Evolutionary conservation across 2,888 invertebrate genomes (phyloP), one percentile per base, ranked within the genome.

Genomic region (Callyntrura sp.): DNA sequence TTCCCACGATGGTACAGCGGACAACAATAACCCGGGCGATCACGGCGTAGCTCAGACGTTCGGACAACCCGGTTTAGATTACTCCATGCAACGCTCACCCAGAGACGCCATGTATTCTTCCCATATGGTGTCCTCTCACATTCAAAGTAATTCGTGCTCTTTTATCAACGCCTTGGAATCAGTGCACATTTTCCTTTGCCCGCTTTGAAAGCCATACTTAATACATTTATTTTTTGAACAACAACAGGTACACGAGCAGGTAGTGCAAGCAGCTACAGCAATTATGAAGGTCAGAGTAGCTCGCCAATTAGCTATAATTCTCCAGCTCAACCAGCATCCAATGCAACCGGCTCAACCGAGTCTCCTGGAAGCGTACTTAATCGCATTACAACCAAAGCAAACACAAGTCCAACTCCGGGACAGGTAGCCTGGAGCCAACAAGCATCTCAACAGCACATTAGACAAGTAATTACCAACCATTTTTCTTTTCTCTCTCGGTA

Each of bases 251-350:
- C 96, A 91, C 95, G 97, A 93, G 96, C 97, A 43, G 96, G 96
- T 82, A 97, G 97, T 93, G 96, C 96, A 60, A 93, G 81, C 97
- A 97, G 94, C 25, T 97, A 97, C 94, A 94, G 95, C 60, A 96
- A 96, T 92, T 97, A 97, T 93, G 98, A 97, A 94, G 92, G 92
- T 65, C 96, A 97, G 48, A 97, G 97, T 85, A 96, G 97, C 82
- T 97, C 97, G 25, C 97, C 97, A 60, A 95, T 96, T 92, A 96
- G 95, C 79, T 96, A 96, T 93, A 96, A 96, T 57, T 94, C 94
- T 62, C 94, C 94, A 25, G 96, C 96, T 78, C 96, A 96, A 43
- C 96, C 95, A n/a, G 95, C 94, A 94, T 96, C 96, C 93, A 96
- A 96, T 94, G 96, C 94, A 94, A 92, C 94, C 81, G 93, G 93